Base-by-base conservation (phyloP, 2,113 vertebrate genomes). In the Lontra canadensis region DNA sequence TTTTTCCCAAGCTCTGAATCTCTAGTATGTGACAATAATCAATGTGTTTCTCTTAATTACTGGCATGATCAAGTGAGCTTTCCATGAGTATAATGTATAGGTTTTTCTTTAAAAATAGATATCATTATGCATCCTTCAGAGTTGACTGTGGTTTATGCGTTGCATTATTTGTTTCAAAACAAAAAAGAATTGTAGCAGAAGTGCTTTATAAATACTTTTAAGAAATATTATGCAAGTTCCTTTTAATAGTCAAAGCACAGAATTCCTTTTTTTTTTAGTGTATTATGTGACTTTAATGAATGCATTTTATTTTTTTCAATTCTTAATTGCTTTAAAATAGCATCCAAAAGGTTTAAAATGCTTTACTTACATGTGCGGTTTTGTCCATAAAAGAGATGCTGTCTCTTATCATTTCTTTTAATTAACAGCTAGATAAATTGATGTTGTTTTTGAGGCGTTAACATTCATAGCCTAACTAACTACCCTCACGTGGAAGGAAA, bases 251-350 rank as follows among this genome's bases (percentile, higher is more conserved):
- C 95, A 65, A 84, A 84, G 13, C 39, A 69, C 10, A 5, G 13
- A 34, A 88, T 52, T 55, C 1, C n/a, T 65, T 91, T 79, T 79
- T 49, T 49, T 79, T 94, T 74, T 31, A 69, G 10, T 93, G 49
- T 78, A 29, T n/a, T 91, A 49, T 87, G 44, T 88, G 42, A 61
- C 15, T 93, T 65, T 79, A 67, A 96, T 57, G 9, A 67, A 83
- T 84, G 1, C 25, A 73, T 65, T 91, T 92, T 80, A 29, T 92
- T 88, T 85, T 23, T 89, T 15, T 94, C n/a, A 23, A 8, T 18
- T 9, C 7, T 93, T 67, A 61, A 83, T 92, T 94, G n/a, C 39
- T 91, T 94, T 79, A 94, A 97, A 80, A 89, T 83, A 88, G 15
- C 36, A 81, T 12, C 47, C 73, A 44, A 90, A 36, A 83, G 26